These are phyloP conservation scores for Drosophila watanabei DNA, from an alignment of 1,140 invertebrate genomes.

Conservation along the genomic window DNA sequence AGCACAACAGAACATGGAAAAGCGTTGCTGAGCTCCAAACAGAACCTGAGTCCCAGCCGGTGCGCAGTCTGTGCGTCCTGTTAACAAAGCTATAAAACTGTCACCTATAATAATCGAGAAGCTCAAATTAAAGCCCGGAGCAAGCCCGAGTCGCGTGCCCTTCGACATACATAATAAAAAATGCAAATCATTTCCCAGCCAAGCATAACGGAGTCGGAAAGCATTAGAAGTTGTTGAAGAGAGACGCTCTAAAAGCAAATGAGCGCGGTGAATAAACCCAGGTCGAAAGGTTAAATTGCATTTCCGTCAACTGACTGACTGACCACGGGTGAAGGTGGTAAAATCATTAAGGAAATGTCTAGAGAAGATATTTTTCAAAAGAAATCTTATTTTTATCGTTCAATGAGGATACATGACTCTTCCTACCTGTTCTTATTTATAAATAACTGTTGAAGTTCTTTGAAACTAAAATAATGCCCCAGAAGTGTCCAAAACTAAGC, in stretches of 20 bases:
- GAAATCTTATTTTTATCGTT: too few relatives aligned
- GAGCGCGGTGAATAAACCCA: neutral
- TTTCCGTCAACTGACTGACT: neutral
- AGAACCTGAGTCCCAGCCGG: neutral
- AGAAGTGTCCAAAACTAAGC: neutral
- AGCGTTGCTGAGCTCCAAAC: conserved; percentile 10
- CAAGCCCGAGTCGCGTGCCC: conserved; percentile 51
- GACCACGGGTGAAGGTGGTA: neutral
- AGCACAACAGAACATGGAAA: conserved; percentile 71
- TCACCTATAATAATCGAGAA: conserved; percentile 63
- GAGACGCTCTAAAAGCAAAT: neutral
- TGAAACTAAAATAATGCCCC: neutral
- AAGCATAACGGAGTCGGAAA: conserved; percentile 8
- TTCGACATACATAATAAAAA: conserved; percentile 34
- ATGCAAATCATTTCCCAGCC: conserved; percentile 23
- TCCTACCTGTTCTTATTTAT: neutral
- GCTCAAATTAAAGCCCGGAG: conserved; percentile 36
- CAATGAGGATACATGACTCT: too few relatives aligned
- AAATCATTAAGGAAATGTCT: neutral
- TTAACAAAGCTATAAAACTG: conserved; percentile 83
- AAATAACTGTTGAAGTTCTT: neutral
- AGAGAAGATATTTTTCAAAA: neutral
- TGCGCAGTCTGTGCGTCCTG: conserved; percentile 39
- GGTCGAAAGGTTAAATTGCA: neutral
- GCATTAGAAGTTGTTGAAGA: conserved; percentile 1